These are phyloP conservation scores for Eudyptes chrysolophus DNA, from an alignment of 2,113 vertebrate species.

Conservation along the genomic window DNA sequence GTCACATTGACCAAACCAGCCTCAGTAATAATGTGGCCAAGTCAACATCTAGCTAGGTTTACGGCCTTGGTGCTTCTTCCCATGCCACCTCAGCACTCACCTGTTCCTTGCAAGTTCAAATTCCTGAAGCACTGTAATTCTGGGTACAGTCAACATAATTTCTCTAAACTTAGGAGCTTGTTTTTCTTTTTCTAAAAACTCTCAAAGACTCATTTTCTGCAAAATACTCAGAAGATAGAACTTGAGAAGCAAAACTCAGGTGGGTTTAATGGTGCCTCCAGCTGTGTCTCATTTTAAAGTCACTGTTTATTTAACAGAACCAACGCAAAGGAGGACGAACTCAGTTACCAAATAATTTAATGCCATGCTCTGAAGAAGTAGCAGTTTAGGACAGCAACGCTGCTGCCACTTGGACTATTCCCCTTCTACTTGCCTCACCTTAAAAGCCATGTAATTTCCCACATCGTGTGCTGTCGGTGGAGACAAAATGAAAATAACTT, in stretches of 20 bases:
- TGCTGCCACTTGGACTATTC: neutral
- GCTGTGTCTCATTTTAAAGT: slow-evolving; percentile 14
- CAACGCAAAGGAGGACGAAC: neutral
- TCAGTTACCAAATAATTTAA: neutral
- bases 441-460: neutral
- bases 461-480: neutral
- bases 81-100: neutral
- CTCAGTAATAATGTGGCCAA: neutral
- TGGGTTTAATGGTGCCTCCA: slow-evolving; percentile 8
- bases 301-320: neutral
- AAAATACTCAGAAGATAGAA: slow-evolving; percentile 18
- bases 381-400: neutral
- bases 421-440: neutral
- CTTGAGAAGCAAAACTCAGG: neutral
- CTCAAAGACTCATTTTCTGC: neutral
- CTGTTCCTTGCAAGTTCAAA: neutral
- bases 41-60: neutral
- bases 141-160: neutral
- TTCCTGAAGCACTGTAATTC: neutral
- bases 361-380: neutral
- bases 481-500: neutral
- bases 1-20: neutral
- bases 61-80: neutral
- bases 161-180: neutral
- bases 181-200: neutral